phyloP scores from a whole-genome alignment of 2,797 vertebrate species.

The Catostomus latipinnis region DNA sequence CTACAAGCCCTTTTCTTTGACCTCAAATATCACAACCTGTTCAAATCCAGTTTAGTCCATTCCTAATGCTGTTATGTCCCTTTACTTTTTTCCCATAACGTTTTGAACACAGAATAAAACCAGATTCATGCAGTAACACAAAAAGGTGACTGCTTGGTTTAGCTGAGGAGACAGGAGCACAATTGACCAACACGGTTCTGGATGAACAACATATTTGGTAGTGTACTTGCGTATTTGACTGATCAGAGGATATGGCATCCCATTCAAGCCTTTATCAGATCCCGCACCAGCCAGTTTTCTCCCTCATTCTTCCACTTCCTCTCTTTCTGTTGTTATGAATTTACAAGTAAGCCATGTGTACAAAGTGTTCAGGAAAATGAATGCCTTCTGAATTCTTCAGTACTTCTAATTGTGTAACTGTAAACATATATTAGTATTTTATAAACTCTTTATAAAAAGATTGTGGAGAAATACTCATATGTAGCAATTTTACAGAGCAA shows the following conservation, averaged over 20 bases:
- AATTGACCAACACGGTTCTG: background rate
- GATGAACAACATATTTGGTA: background rate
- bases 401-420: background rate
- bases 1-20: background rate
- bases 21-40: background rate
- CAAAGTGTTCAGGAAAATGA: background rate
- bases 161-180: background rate
- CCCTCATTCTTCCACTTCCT: background rate
- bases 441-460: too few relatives aligned
- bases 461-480: too few relatives aligned
- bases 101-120: background rate
- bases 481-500: too few relatives aligned
- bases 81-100: background rate
- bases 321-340: background rate
- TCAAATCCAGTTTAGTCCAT: too few relatives aligned
- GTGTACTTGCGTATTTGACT: constrained; percentile 25
- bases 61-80: background rate
- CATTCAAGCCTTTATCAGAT: constrained; percentile 48
- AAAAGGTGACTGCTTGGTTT: background rate
- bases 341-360: background rate
- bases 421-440: too few relatives aligned
- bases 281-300: too few relatives aligned
- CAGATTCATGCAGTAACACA: background rate
- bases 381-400: background rate
- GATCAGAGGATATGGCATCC: constrained; percentile 10